phyloP scores from a whole-genome alignment of 2,797 vertebrate genomes.

The Acipenser transmontanus region DNA sequence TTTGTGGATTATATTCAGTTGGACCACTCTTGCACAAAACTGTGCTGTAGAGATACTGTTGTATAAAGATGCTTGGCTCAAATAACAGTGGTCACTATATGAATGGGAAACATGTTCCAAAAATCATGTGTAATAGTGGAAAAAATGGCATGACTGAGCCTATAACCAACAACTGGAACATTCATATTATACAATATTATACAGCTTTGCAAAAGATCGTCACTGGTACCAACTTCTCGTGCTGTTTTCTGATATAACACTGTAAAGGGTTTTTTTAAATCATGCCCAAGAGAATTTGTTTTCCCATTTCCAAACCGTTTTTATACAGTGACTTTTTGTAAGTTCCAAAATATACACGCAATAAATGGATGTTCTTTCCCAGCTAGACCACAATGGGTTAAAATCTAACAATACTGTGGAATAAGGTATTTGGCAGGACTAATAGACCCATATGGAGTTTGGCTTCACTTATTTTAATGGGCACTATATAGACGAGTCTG shows the following conservation, averaged over 20 bases:
- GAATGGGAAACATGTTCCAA: background rate
- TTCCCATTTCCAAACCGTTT: too few species aligned
- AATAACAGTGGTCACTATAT: background rate
- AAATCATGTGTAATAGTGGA: background rate
- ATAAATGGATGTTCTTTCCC: too few species aligned
- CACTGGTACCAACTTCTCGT: too few species aligned
- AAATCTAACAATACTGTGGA: too few species aligned
- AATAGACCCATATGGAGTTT: background rate
- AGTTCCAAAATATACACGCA: too few species aligned
- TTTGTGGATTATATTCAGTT: constrained; percentile 51
- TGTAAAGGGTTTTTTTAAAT: too few species aligned
- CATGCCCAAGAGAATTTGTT: too few species aligned
- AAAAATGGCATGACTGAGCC: background rate
- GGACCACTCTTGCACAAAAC: constrained; percentile 52
- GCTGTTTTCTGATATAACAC: too few species aligned
- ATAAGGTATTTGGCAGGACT: background rate
- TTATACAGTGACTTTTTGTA: too few species aligned
- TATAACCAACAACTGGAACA: background rate
- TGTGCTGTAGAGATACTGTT: background rate
- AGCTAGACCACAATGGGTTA: too few species aligned
- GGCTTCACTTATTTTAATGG: background rate
- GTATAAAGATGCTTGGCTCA: background rate
- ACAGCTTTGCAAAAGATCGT: background rate
- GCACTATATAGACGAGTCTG: too few species aligned
- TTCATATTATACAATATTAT: background rate